phyloP scores from a whole-genome alignment of 1,140 invertebrate species.

The Saccostrea echinata region DNA sequence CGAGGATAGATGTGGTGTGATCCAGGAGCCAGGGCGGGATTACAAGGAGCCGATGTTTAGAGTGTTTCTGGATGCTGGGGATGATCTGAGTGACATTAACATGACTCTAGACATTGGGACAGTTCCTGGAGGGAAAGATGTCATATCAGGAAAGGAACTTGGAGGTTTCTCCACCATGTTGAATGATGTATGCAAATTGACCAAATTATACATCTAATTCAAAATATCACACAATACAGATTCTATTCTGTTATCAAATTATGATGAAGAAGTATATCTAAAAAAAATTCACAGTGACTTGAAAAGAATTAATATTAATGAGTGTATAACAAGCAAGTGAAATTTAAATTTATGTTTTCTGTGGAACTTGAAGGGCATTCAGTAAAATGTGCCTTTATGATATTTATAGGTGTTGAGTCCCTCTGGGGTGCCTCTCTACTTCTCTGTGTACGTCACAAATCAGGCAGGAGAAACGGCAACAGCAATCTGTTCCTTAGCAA shows the following conservation, averaged over 20 bases:
- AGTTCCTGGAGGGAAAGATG: conserved; percentile 57
- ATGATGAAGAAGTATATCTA: no score
- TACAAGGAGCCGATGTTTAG: conserved; percentile 62
- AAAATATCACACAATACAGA: no score
- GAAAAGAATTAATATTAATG: no score
- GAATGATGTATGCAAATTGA: conserved; percentile 20
- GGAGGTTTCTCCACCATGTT: conserved; percentile 50
- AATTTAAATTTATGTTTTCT: no score
- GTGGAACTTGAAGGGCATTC: neutral
- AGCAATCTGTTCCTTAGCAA: conserved; percentile 59
- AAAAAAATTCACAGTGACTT: no score
- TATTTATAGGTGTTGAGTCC: conserved; percentile 29
- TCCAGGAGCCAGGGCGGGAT: conserved; percentile 57
- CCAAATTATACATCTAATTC: no score
- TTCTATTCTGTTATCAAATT: no score
- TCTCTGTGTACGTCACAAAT: conserved; percentile 64
- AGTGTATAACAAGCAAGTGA: no score
- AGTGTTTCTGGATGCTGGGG: conserved; percentile 54
- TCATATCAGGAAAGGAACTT: conserved; percentile 42
- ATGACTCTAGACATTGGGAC: conserved; percentile 58
- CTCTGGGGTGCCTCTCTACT: conserved; percentile 57
- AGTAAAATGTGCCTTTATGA: neutral
- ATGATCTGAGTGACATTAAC: conserved; percentile 61
- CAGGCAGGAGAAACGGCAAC: conserved; percentile 49
- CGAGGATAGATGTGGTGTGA: conserved; percentile 53